Evolutionary conservation across 2,113 vertebrate genomes (phyloP).

Genomic region (Dicrurus megarhynchus): DNA sequence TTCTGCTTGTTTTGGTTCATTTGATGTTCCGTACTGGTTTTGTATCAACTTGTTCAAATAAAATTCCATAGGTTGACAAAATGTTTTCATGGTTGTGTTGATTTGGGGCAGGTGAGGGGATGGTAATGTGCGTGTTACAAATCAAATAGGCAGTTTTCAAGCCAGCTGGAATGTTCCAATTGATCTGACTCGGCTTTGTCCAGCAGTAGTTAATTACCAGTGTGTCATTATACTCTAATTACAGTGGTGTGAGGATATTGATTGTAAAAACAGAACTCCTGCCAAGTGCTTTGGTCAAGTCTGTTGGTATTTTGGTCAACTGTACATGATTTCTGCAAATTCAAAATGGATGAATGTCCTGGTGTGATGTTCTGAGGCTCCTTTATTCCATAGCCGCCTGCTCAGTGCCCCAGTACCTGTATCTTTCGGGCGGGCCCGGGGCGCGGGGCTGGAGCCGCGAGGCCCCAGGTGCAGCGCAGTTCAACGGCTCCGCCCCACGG

Average conservation of each 20-base stretch:
- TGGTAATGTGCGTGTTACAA: not conserved
- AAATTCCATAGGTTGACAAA: conserved; percentile 45
- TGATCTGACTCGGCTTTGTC: not conserved
- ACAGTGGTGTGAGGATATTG: not conserved
- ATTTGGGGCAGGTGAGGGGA: no score
- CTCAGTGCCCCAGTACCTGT: no score
- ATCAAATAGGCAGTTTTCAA: not conserved
- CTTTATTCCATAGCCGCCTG: no score
- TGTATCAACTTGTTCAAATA: conserved; percentile 63
- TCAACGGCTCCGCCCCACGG: no score
- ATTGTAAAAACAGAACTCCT: not conserved
- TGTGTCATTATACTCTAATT: not conserved
- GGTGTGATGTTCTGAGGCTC: no score
- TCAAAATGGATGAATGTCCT: not conserved
- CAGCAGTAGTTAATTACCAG: not conserved
- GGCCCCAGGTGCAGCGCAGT: no score
- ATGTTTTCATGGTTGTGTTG: not conserved
- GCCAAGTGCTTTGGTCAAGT: not conserved
- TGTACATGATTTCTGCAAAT: not conserved
- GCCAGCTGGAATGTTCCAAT: not conserved
- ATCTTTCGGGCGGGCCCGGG: no score
- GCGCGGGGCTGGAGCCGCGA: no score
- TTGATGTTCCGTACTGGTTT: conserved; percentile 64
- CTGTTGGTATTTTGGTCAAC: not conserved
- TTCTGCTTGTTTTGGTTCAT: conserved; percentile 61